Evolutionary conservation across 2,888 invertebrate genomes (phyloP), one percentile per base, ranked within the genome.

Genomic region (Drosophila falleni): DNA sequence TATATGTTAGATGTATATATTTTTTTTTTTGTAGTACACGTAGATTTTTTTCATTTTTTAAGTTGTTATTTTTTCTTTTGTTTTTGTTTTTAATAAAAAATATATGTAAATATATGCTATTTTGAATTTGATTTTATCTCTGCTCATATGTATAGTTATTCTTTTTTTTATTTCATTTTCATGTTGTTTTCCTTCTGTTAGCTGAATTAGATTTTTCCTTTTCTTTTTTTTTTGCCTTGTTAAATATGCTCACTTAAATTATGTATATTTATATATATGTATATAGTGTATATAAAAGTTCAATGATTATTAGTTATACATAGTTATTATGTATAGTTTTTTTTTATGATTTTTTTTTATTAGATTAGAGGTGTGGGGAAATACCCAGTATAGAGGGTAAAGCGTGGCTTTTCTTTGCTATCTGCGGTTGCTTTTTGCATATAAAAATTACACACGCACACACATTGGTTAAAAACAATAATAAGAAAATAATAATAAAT

Each of bases 51-150:
- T 63, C 29, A 50, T 44, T 56, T 67, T 62, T 66, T 79, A 64
- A 70, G 9, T 31, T 49, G 44, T 37, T 31, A 44, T 63, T 63
- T 80, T 73, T 64, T 73, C 29, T 29, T 42, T 58, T 62, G 56
- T 23, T 66, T 68, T 59, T 54, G 39, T 70, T 74, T 83, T 80
- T 83, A 77, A 83, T 83, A 89, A 89, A 88, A 88, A 85, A 86
- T 82, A 89, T 85, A 85, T 88, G 87, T 85, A 85, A 85, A 85
- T 79, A 89, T 87, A 85, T 81, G 79, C 86, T 85, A 88, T 79
- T 88, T 81, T 87, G 68, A 77, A 89, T 89, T 89, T 89, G 85
- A 87, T 85, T 87, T 85, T 85, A 87, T 84, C 84, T 82, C 87
- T 84, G 89, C 81, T 87, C 84, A 84, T 84, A 84, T 84, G 84